Evolutionary conservation across 2,888 invertebrate genomes (phyloP).

Genomic region (Deroplatys truncata): DNA sequence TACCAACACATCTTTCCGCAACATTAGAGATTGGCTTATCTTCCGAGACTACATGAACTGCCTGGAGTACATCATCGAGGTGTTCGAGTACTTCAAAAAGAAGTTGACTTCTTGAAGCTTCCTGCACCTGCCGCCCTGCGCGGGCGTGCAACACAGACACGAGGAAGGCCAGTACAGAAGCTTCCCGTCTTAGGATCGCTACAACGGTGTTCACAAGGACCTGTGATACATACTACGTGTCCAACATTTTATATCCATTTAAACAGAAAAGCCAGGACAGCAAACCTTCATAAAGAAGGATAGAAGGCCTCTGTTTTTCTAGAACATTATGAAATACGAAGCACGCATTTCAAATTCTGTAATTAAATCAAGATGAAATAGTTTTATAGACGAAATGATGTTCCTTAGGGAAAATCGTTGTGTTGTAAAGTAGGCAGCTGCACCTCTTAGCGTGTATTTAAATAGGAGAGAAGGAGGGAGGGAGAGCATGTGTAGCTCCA

Average conservation of each 20-base stretch:
- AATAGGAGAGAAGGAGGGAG: not conserved
- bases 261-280: no score
- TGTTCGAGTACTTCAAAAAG: conserved; percentile 45
- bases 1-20: conserved; percentile 44
- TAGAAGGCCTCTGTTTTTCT: not conserved
- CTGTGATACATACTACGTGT: not conserved
- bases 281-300: not conserved
- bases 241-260: no score
- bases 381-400: not conserved
- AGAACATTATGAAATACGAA: not conserved
- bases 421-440: not conserved
- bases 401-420: not conserved
- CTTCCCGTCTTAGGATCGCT: not conserved
- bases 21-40: conserved; percentile 58
- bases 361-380: not conserved
- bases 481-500: not conserved
- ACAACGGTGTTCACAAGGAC: not conserved
- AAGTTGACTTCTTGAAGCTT: conserved; percentile 38
- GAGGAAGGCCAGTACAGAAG: not conserved
- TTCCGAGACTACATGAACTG: conserved; percentile 60
- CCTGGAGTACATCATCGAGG: conserved; percentile 54
- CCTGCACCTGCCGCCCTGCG: not conserved
- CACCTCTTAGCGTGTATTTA: not conserved
- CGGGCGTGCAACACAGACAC: not conserved
- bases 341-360: not conserved